Conservation (phyloP, 2,888 invertebrate species). For the Hyalella azteca region DNA sequence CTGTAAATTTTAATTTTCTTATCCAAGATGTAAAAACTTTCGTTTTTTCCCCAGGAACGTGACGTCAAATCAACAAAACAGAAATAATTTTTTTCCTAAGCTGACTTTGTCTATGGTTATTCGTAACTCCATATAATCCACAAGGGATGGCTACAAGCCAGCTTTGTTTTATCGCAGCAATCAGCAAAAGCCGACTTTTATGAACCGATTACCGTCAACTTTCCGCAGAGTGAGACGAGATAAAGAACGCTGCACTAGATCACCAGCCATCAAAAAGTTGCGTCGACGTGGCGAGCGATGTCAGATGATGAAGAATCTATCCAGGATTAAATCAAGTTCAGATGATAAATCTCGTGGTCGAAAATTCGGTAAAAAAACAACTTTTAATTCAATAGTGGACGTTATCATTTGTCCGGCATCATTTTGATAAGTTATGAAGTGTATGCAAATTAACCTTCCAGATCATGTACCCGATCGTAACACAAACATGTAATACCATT, state of each 20-base stretch:
- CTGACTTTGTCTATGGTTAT: no score
- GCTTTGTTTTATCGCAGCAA: slow-evolving; percentile 14
- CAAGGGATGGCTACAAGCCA: not conserved
- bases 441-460: no score
- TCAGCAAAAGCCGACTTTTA: slow-evolving; percentile 24
- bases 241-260: not conserved
- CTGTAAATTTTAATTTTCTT: no score
- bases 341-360: not conserved
- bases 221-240: not conserved
- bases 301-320: not conserved
- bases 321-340: not conserved
- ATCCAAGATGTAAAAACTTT: no score
- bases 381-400: not conserved
- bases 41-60: no score
- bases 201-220: not conserved
- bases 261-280: not conserved
- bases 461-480: no score
- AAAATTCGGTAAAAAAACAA: not conserved
- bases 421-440: no score
- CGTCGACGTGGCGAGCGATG: not conserved
- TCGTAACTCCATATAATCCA: not conserved
- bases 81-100: no score
- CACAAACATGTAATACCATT: no score
- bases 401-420: no score
- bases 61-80: no score